A percentile compares a stretch with the other conserved stretches of the same genome.
Evolutionary conservation across 1,140 invertebrate species (phyloP).

Genomic region (Triops cancriformis): DNA sequence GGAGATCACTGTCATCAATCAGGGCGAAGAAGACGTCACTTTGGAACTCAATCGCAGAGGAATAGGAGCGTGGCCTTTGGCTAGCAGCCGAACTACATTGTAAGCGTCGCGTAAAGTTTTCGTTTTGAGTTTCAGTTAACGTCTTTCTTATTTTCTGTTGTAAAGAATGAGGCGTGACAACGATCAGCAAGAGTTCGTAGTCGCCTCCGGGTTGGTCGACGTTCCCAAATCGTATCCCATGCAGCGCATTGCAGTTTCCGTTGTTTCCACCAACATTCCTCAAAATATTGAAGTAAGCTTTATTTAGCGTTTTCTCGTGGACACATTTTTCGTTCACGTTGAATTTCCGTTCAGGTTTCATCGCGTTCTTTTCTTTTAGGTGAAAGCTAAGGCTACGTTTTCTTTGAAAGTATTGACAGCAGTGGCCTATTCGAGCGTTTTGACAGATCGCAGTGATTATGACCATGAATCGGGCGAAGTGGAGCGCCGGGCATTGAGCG

Average conservation of each 20-base stretch:
- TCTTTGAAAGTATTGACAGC: constrained; percentile 31
- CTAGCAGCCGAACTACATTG: constrained; percentile 30
- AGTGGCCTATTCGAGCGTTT: constrained; percentile 31
- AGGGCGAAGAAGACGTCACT: constrained; percentile 37
- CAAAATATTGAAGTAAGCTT: not conserved
- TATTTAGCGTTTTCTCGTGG: not conserved
- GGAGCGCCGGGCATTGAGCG: not conserved
- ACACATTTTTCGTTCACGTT: not conserved
- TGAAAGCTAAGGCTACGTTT: constrained; percentile 31
- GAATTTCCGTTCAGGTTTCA: not conserved
- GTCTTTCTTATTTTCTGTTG: constrained; percentile 35
- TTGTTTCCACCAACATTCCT: constrained; percentile 22
- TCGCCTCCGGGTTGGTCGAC: constrained; percentile 26
- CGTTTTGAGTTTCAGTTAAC: no score
- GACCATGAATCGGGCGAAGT: constrained; percentile 23
- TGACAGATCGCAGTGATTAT: constrained; percentile 29
- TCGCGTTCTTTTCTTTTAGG: constrained; percentile 34
- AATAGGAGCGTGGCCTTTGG: constrained; percentile 34
- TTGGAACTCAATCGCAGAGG: constrained; percentile 31
- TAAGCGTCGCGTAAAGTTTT: constrained; percentile 31
- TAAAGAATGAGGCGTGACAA: constrained; percentile 45
- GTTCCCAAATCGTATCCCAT: constrained; percentile 24
- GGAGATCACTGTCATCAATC: constrained; percentile 67
- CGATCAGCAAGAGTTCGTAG: constrained; percentile 43
- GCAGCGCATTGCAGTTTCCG: constrained; percentile 24